Conservation (phyloP, 2,113 vertebrate species). For the Bubo scandiacus region DNA sequence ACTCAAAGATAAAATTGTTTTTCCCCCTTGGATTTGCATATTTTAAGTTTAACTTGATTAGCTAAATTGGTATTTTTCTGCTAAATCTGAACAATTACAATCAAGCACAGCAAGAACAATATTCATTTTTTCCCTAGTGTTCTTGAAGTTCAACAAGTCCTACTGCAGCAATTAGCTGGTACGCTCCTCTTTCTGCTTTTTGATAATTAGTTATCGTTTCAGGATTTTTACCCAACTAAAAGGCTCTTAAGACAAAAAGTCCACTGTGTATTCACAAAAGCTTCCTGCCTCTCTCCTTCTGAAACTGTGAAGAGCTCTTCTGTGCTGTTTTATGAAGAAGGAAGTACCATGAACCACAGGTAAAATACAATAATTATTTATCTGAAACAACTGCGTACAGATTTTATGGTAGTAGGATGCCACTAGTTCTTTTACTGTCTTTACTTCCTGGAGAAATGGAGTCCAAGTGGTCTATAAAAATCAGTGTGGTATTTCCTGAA, state of each 20-base stretch:
- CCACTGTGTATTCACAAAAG: neutral
- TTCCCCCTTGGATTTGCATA: neutral
- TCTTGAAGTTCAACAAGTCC: neutral
- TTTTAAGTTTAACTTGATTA: neutral
- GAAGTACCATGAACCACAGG: neutral
- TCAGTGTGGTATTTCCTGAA: neutral
- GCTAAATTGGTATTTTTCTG: neutral
- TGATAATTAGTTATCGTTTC: neutral
- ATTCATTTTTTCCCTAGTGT: neutral
- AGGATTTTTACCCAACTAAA: slow-evolving; percentile 1
- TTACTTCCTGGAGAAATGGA: neutral
- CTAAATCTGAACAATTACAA: neutral
- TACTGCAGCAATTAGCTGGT: neutral
- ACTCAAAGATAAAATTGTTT: neutral
- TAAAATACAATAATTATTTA: neutral
- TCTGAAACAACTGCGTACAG: neutral
- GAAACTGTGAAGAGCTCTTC: neutral
- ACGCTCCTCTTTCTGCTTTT: neutral
- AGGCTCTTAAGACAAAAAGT: neutral
- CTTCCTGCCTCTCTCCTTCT: neutral
- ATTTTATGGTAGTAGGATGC: neutral
- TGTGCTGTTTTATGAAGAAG: neutral
- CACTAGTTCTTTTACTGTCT: neutral
- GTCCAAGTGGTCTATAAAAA: neutral
- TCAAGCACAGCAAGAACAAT: neutral